A percentile compares a stretch with the other conserved stretches of the same genome.
phyloP scores from a whole-genome alignment of 1,140 invertebrate species.

The Drepana arcuata region DNA sequence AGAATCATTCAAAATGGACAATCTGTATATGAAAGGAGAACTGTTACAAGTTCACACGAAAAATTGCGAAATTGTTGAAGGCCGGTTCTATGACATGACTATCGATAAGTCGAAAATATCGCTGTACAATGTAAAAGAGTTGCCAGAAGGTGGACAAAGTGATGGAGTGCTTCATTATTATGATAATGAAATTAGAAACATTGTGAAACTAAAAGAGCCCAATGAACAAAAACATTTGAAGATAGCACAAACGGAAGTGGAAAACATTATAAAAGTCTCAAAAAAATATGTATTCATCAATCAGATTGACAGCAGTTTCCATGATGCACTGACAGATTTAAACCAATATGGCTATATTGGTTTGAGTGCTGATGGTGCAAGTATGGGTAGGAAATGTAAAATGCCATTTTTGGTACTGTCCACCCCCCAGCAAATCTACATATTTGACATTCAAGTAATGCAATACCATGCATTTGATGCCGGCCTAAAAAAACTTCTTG shows the following conservation, averaged over 20 bases:
- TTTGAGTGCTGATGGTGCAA: constrained; percentile 55
- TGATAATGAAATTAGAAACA: constrained; percentile 50
- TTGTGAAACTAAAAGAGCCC: constrained; percentile 47
- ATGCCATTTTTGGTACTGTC: constrained; percentile 62
- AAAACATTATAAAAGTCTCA: constrained; percentile 51
- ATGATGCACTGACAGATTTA: constrained; percentile 55
- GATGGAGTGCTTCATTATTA: constrained; percentile 57
- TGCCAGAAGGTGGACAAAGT: constrained; percentile 33
- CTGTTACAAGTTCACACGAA: constrained; percentile 60
- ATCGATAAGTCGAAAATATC: constrained; percentile 62
- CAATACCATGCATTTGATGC: constrained; percentile 62
- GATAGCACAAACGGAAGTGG: constrained; percentile 55
- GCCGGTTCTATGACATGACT: constrained; percentile 57
- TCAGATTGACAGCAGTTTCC: constrained; percentile 58
- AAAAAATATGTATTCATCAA: constrained; percentile 64
- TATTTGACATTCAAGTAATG: constrained; percentile 68
- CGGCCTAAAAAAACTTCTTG: constrained; percentile 57
- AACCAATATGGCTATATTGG: constrained; percentile 46
- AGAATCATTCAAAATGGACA: constrained; percentile 43
- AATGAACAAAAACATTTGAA: constrained; percentile 42
- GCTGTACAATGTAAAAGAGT: constrained; percentile 54
- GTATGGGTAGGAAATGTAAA: constrained; percentile 64
- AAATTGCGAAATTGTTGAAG: constrained; percentile 50
- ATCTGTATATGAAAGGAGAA: constrained; percentile 61
- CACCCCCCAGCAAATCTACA: constrained; percentile 64